Percentiles rank a stretch among this genome's conserved stretches.
Conservation (phyloP, 2,113 vertebrate species). For the Rhadina sibilatrix region DNA sequence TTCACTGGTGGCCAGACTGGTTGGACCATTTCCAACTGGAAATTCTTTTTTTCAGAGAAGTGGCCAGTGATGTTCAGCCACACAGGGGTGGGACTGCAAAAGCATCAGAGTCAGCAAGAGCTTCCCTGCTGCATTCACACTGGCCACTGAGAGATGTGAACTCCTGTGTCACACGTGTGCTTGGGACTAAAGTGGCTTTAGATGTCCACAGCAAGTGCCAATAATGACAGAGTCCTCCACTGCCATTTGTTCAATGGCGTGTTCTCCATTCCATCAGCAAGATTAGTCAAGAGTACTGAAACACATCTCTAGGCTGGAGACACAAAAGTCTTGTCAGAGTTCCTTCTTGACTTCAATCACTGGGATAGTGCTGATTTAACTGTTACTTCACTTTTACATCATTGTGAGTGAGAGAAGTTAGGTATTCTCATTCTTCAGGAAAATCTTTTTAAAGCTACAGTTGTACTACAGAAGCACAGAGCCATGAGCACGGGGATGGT, state of each 20-base stretch:
- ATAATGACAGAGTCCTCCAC: not conserved
- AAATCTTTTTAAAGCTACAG: not conserved
- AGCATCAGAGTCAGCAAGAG: not conserved
- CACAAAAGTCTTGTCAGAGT: not conserved
- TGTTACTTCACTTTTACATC: not conserved
- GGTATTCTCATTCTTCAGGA: not conserved
- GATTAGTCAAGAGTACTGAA: not conserved
- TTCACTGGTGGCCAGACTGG: not conserved
- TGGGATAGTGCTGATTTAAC: not conserved
- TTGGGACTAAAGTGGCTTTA: not conserved
- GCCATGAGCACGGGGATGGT: accelerated
- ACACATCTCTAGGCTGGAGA: not conserved
- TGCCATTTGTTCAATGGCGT: not conserved
- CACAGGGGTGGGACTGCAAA: not conserved
- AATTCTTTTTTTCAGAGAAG: not conserved
- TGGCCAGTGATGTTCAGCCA: not conserved
- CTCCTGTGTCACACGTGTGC: not conserved
- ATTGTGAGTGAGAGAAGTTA: not conserved
- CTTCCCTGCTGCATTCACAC: not conserved
- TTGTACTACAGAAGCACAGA: not conserved
- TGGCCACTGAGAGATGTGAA: not conserved
- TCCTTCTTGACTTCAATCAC: not conserved
- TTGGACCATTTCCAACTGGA: not conserved
- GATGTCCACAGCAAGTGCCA: not conserved
- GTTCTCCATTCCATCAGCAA: accelerated